A percentile compares a stretch with the other conserved stretches of the same genome.
Conservation (phyloP, 2,888 invertebrate species). For the Julus scanicus region DNA sequence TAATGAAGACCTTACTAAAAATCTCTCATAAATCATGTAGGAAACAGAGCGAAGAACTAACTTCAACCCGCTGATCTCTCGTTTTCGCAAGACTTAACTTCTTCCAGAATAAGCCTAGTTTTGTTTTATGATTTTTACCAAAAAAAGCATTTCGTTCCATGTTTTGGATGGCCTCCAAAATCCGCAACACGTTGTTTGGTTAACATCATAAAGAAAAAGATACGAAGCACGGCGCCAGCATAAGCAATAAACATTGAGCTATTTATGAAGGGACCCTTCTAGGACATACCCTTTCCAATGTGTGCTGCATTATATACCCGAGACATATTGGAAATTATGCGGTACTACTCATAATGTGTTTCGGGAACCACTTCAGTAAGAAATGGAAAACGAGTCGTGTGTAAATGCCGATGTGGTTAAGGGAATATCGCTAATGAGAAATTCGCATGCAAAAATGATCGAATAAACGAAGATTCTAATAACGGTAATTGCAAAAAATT, state of each 20-base stretch:
- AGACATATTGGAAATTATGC: not conserved
- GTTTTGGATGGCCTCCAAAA: conserved; percentile 13
- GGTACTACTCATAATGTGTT: not conserved
- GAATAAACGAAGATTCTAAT: not conserved
- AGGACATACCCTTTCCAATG: not conserved
- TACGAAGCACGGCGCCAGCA: conserved; percentile 8
- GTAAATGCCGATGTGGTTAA: not conserved
- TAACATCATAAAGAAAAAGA: not conserved
- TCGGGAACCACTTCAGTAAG: conserved; percentile 10
- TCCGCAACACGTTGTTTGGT: not conserved
- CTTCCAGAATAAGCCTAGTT: not conserved
- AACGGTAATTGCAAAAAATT: not conserved
- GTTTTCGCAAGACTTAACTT: conserved; percentile 9
- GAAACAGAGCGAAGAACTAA: not conserved
- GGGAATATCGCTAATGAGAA: not conserved
- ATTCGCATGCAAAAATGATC: not conserved
- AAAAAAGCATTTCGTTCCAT: not conserved
- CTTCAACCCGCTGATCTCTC: not conserved
- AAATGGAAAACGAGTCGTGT: not conserved
- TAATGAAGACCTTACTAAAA: not conserved
- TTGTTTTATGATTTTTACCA: conserved; percentile 21
- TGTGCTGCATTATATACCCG: not conserved
- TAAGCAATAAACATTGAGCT: conserved; percentile 18
- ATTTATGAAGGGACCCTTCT: not conserved
- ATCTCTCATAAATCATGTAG: not conserved